Base-by-base conservation (phyloP, 2,888 invertebrate species). In the Aphrophora alni region DNA sequence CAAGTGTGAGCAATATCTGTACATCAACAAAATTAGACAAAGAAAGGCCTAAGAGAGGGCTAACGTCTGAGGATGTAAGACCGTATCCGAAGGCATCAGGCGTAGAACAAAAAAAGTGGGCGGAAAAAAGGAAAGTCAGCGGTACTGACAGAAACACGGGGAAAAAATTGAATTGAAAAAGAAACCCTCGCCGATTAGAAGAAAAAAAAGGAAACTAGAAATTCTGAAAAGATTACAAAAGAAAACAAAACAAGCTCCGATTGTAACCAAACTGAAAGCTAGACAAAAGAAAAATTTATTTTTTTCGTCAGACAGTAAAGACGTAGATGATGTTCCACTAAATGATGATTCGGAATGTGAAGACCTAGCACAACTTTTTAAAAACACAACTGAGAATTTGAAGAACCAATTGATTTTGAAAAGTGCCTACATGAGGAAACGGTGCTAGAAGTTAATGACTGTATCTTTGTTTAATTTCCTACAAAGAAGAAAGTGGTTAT, bases 401-500 rank as follows among this genome's bases (percentile, higher is more conserved):
- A 77, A 38, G 38, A 77, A 38, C 28, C 21, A 77, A 77, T 38
- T 70, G 70, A 77, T 38, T 77, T 77, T 70, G 70, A 70, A 70
- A 77, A 33, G 33, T 38, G n/a, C n/a, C n/a, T n/a, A n/a, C n/a
- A 77, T 33, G 71, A 71, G 28, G 14, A 70, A 1, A 70, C 33
- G 38, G 71, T 12, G 24, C 33, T 77, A 71, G 21, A 78, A 72
- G 72, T 78, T n/a, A 78, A 78, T 78, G 71, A 78, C 28, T 78
- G 72, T 72, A 27, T 78, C 25, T 38, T 78, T 44, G 72, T 78
- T 38, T 10, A 76, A 68, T 76, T 76, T 78, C n/a, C 78, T 44
- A 26, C 26, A 72, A 78, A 78, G 27, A 72, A 72, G 17, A 78
- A 78, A 17, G 14, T 26, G 17, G 24, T 78, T 28, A 70, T 70